These are phyloP conservation scores for Oreotrochilus melanogaster DNA, from an alignment of 2,113 vertebrate genomes.

Conservation along the genomic window DNA sequence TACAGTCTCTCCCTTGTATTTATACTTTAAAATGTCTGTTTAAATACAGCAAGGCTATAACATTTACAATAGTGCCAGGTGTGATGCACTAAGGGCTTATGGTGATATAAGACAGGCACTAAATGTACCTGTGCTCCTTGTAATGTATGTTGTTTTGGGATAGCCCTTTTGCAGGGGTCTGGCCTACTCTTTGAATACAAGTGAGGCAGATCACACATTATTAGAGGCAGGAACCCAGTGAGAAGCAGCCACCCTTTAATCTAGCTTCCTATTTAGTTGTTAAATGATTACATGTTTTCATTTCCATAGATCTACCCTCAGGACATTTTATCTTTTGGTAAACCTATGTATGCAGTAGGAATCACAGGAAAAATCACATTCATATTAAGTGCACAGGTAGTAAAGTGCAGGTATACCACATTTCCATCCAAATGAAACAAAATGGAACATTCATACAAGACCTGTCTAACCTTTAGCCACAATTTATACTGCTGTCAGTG, in stretches of 20 bases:
- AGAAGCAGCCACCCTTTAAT: not conserved
- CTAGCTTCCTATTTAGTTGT: not conserved
- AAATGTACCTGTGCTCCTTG: not conserved
- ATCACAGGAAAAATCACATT: accelerated
- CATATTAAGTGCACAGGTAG: not conserved
- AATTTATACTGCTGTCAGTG: not conserved
- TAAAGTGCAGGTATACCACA: not conserved
- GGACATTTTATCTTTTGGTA: not conserved
- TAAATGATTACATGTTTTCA: not conserved
- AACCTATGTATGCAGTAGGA: not conserved
- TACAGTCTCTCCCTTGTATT: not conserved
- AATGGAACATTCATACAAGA: not conserved
- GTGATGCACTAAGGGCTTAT: not conserved
- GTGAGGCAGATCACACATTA: not conserved
- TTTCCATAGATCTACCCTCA: not conserved
- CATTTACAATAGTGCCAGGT: not conserved
- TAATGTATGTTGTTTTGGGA: not conserved
- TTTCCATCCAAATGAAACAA: not conserved
- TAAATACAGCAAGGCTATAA: not conserved
- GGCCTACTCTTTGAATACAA: not conserved
- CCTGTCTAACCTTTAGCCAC: not conserved
- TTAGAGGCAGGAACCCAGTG: not conserved
- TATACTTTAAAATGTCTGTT: not conserved
- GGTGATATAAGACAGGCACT: not conserved
- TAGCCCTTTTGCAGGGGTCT: not conserved